Conservation (phyloP, 2,888 invertebrate species). For the Limnephilus rhombicus region DNA sequence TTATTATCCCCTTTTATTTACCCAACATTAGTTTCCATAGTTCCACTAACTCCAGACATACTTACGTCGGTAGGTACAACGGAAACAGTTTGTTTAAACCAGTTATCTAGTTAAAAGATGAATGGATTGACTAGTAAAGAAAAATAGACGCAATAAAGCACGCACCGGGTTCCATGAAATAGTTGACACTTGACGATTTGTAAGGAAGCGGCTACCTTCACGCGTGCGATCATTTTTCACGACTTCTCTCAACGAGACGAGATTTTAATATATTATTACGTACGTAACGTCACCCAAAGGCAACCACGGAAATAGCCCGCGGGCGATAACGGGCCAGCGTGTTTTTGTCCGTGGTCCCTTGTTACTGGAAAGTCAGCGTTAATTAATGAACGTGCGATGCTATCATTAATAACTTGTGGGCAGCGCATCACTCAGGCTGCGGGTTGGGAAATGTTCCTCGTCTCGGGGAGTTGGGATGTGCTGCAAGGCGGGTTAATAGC, state of each 20-base stretch:
- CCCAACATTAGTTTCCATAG: background rate
- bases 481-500: background rate
- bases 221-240: conserved; percentile 23
- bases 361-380: conserved; percentile 64
- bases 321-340: conserved; percentile 48
- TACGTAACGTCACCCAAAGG: conserved; percentile 36
- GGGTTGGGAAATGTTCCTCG: conserved; percentile 34
- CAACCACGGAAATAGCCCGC: conserved; percentile 52
- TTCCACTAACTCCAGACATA: background rate
- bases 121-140: background rate
- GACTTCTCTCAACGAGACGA: background rate
- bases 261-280: background rate
- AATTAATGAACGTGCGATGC: conserved; percentile 64
- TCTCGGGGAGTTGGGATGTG: background rate
- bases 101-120: background rate
- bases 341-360: conserved; percentile 55
- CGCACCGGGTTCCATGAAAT: background rate
- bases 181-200: conserved; percentile 37
- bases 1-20: background rate
- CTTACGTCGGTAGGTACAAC: background rate
- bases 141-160: background rate
- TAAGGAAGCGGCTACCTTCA: conserved; percentile 18
- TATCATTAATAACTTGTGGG: conserved; percentile 65
- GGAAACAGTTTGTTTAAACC: background rate
- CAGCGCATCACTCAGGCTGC: conserved; percentile 63